Base-by-base conservation (phyloP, 2,113 vertebrate species). In the Alethe diademata region DNA sequence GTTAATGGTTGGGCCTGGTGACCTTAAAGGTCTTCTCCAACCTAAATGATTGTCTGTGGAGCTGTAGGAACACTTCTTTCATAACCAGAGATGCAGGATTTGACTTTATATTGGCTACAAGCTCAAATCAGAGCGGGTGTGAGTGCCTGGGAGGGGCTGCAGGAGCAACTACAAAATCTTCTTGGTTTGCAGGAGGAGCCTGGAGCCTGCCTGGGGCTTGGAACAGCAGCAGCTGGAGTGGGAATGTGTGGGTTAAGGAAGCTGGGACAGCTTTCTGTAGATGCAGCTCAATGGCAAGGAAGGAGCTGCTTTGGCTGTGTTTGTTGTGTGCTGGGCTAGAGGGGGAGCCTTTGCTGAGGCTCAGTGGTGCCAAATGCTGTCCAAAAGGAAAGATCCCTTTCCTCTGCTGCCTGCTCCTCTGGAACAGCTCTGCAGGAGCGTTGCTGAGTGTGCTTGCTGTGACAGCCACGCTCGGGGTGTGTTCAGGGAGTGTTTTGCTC, bases 401-500 rank as follows among this genome's bases (percentile, higher is more conserved):
- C 65, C 3, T 1, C 20, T 38, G 69, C 61, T 89, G 54, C 50
- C 74, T 20, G 76, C 14, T 35, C 19, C 67, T 48, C 57, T 2
- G 0, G 3, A 54, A 1, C 2, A 1, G 50, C 86, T 60, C 66
- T 65, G 57, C 40, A 7, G n/a, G 35, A 35, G 35, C 35, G 35
- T 35, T 35, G 35, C 35, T 35, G 35, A 16, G 38, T 14, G 0
- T 28, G 40, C 38, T 42, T 11, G 43, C 3, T 3, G 36, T 14
- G 43, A 11, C 50, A 78, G 42, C 50, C 2, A 0, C 1, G 0
- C 48, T 56, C 1, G 0, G 42, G 38, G 16, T 0, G 0, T 17
- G 14, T 45, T 72, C 38, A 11, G 73, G 57, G 13, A 56, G 12
- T 29, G 53, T 7, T 8, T 35, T 42, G 53, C 19, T 8, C 61